These are phyloP conservation scores for Lanius collurio DNA, from an alignment of 2,113 vertebrate species.

Conservation along the genomic window DNA sequence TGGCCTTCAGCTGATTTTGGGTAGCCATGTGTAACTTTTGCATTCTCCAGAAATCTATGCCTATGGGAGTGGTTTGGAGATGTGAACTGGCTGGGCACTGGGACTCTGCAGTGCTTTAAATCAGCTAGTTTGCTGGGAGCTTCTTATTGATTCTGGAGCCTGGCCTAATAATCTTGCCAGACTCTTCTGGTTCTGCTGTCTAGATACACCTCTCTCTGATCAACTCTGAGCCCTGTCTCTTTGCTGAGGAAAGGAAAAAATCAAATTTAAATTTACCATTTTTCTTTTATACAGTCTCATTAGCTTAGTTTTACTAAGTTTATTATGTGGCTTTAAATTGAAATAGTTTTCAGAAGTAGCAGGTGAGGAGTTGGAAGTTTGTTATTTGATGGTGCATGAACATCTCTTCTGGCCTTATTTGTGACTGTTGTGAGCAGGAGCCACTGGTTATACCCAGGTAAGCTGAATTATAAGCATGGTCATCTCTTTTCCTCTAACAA, in stretches of 20 bases:
- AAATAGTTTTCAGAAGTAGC: neutral
- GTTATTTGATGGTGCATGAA: neutral
- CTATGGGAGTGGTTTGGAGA: neutral
- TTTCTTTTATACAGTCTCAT: neutral
- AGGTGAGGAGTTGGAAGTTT: neutral
- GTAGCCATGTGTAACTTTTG: constrained; percentile 16
- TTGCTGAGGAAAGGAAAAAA: neutral
- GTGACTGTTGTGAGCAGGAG: neutral
- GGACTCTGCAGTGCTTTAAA: constrained; percentile 40
- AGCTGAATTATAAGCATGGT: neutral
- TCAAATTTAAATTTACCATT: neutral
- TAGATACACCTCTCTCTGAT: neutral
- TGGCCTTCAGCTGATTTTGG: neutral
- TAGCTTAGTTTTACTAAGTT: neutral
- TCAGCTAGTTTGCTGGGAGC: neutral
- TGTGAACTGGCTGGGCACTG: neutral
- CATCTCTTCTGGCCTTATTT: neutral
- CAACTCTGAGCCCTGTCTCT: neutral
- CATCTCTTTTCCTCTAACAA: neutral
- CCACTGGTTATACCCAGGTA: neutral
- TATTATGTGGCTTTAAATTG: neutral
- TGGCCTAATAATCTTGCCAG: neutral
- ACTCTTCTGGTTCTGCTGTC: neutral
- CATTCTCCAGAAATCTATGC: neutral
- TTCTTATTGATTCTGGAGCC: neutral